A percentile compares a stretch with the other conserved stretches of the same genome.
Evolutionary conservation across 2,113 vertebrate genomes (phyloP).

Genomic region (Eudyptes chrysolophus): DNA sequence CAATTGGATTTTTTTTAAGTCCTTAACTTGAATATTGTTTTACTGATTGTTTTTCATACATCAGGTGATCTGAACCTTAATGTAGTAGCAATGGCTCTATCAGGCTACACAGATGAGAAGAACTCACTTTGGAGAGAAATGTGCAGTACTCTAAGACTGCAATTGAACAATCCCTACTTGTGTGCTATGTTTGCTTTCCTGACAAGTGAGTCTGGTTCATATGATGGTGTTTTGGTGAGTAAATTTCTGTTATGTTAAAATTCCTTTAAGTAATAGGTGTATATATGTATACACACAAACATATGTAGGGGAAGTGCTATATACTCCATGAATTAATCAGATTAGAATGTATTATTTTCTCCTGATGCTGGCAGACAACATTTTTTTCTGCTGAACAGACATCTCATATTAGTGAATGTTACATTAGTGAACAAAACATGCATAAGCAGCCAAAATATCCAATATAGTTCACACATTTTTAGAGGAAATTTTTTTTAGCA

Average conservation of each 20-base stretch:
- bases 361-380: background rate
- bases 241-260: background rate
- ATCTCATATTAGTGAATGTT: background rate
- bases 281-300: fast-evolving
- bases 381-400: background rate
- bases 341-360: background rate
- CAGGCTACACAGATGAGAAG: conserved; percentile 96
- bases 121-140: conserved; percentile 98
- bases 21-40: background rate
- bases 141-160: conserved; percentile 93
- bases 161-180: conserved; percentile 93
- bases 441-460: background rate
- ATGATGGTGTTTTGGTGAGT: conserved; percentile 94
- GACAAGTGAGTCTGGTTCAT: conserved; percentile 93
- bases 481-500: background rate
- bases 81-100: conserved; percentile 98
- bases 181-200: conserved; percentile 98
- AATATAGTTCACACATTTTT: background rate
- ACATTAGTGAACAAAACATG: background rate
- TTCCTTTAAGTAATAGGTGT: background rate
- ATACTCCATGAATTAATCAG: background rate
- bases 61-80: conserved; percentile 96
- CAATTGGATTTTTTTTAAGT: background rate
- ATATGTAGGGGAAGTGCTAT: background rate
- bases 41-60: conserved; percentile 18